Evolutionary conservation across 1,140 invertebrate genomes (phyloP).

Genomic region (Teleogryllus occipitalis): DNA sequence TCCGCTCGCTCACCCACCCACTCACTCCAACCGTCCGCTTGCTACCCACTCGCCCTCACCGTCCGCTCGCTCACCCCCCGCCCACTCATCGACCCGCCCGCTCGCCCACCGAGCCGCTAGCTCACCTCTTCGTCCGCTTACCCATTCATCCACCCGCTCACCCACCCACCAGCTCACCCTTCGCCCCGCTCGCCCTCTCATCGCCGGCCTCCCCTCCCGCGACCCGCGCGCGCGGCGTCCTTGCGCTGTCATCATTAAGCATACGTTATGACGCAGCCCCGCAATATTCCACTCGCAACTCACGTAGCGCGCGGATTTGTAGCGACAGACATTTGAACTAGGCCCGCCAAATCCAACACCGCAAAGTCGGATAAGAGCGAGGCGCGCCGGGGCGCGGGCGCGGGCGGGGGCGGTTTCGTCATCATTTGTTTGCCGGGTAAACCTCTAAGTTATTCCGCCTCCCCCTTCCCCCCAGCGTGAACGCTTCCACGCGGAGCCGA

Average conservation of each 20-base stretch:
- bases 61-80: too few relatives aligned
- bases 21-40: too few relatives aligned
- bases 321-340: constrained; percentile 4
- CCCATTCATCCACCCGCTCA: neutral
- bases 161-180: too few relatives aligned
- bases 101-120: too few relatives aligned
- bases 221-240: neutral
- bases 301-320: neutral
- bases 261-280: neutral
- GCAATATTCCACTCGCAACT: constrained; percentile 3
- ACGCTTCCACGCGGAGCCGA: too few relatives aligned
- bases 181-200: neutral
- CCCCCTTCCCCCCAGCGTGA: too few relatives aligned
- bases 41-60: neutral
- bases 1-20: neutral
- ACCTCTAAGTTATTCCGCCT: neutral
- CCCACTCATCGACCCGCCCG: too few relatives aligned
- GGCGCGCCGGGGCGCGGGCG: too few relatives aligned
- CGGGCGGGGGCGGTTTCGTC: neutral
- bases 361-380: constrained; percentile 3
- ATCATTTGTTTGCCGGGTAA: neutral
- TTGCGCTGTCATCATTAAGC: neutral
- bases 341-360: neutral
- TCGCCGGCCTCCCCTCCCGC: neutral
- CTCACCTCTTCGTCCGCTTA: too few relatives aligned